A percentile compares a stretch with the other conserved stretches of the same genome.
phyloP scores from a whole-genome alignment of 2,113 vertebrate genomes.

The Hystrix cristata region DNA sequence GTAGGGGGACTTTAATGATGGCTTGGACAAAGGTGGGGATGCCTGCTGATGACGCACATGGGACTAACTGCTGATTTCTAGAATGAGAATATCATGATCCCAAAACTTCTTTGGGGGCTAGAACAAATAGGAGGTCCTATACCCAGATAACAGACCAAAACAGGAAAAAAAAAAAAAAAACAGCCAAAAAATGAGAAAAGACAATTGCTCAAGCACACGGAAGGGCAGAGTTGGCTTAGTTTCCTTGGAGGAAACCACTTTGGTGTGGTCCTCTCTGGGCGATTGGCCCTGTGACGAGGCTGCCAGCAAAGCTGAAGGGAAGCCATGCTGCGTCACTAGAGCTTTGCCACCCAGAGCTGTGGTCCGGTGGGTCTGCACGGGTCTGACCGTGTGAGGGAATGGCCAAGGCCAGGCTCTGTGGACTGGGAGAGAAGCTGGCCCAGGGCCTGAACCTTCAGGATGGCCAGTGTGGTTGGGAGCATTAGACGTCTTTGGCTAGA shows the following conservation, averaged over 20 bases:
- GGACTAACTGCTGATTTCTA: background rate
- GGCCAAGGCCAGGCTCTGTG: fast-evolving
- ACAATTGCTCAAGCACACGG: background rate
- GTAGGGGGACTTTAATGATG: background rate
- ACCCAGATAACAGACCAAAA: background rate
- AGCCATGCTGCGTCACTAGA: too few relatives aligned
- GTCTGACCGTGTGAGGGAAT: fast-evolving
- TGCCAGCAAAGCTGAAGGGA: background rate
- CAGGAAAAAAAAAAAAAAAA: too few relatives aligned
- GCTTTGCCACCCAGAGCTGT: background rate
- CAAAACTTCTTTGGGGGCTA: background rate
- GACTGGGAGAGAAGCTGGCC: background rate
- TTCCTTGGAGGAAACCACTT: background rate
- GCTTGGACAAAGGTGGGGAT: background rate
- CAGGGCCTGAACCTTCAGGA: fast-evolving
- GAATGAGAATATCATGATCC: background rate
- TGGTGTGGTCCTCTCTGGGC: fast-evolving
- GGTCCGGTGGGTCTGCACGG: background rate
- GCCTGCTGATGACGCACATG: background rate
- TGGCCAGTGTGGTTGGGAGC: background rate
- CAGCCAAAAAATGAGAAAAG: background rate
- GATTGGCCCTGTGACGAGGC: background rate
- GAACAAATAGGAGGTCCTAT: background rate
- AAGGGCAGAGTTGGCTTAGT: background rate
- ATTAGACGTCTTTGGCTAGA: background rate